Evolutionary conservation across 2,113 vertebrate species (phyloP).

Genomic region (Oncorhynchus masou): DNA sequence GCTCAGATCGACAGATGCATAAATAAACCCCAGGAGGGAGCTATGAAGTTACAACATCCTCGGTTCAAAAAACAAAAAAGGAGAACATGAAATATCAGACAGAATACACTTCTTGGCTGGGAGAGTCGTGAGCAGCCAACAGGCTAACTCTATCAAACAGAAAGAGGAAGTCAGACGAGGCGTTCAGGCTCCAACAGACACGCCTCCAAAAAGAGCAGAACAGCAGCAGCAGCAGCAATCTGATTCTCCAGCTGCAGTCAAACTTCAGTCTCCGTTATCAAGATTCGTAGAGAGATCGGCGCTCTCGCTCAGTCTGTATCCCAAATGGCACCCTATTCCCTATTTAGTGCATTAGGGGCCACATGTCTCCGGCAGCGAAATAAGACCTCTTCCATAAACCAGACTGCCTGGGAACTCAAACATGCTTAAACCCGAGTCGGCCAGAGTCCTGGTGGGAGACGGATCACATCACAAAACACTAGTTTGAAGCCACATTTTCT

Average conservation of each 20-base stretch:
- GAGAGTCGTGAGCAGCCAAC: not conserved
- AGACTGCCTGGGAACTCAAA: slow-evolving; percentile 28
- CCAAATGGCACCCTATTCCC: too few species aligned
- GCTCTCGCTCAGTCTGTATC: not conserved
- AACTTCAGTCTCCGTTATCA: slow-evolving; percentile 8
- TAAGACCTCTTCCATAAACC: slow-evolving; percentile 45
- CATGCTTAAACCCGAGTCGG: slow-evolving; percentile 53
- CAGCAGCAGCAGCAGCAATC: slow-evolving; percentile 12
- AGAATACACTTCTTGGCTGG: not conserved
- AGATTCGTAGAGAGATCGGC: slow-evolving; percentile 30
- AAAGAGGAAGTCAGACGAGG: slow-evolving; percentile 7
- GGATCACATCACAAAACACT: slow-evolving; percentile 7
- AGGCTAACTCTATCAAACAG: slow-evolving; percentile 14
- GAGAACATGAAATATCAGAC: slow-evolving; percentile 12
- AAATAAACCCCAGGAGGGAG: not conserved
- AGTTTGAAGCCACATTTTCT: not conserved
- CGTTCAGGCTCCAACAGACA: slow-evolving; percentile 49
- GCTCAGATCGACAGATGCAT: too few species aligned
- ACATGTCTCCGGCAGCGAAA: slow-evolving; percentile 22
- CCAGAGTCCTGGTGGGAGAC: slow-evolving; percentile 19
- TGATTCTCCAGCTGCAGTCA: slow-evolving; percentile 7
- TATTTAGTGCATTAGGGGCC: too few species aligned
- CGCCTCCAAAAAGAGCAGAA: slow-evolving; percentile 14
- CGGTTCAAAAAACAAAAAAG: not conserved
- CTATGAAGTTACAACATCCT: not conserved